Evolutionary conservation across 2,888 invertebrate species (phyloP).

Genomic region (Nesidiocoris tenuis): DNA sequence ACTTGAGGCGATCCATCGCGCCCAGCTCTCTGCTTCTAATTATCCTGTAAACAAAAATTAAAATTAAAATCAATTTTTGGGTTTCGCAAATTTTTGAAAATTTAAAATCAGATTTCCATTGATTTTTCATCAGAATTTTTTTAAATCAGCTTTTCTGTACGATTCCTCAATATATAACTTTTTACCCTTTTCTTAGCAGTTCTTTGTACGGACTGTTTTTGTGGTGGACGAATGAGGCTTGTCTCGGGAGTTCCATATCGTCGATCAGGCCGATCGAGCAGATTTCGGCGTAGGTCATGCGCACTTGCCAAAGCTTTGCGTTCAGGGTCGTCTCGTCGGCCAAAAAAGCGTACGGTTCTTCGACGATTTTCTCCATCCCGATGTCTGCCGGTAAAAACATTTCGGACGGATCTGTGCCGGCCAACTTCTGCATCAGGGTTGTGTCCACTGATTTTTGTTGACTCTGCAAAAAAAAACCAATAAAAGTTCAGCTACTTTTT

Average conservation of each 20-base stretch:
- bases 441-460: background rate
- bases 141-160: too few species aligned
- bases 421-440: background rate
- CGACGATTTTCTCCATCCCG: background rate
- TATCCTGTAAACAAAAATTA: slow-evolving; percentile 10
- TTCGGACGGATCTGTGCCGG: background rate
- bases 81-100: too few species aligned
- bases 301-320: background rate
- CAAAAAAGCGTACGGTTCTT: slow-evolving; percentile 15
- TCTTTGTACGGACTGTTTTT: slow-evolving; percentile 32
- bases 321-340: slow-evolving; percentile 9
- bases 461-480: too few species aligned
- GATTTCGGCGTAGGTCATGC: slow-evolving; percentile 10
- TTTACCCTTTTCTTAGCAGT: slow-evolving; percentile 28
- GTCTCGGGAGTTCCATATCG: slow-evolving; percentile 10
- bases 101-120: too few species aligned
- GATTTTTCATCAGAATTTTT: too few species aligned
- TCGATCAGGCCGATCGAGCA: slow-evolving; percentile 25
- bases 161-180: too few species aligned
- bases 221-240: slow-evolving; percentile 16
- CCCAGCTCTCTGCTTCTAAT: slow-evolving; percentile 24
- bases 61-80: too few species aligned
- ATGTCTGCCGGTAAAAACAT: background rate
- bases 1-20: slow-evolving; percentile 13
- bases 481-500: too few species aligned